phyloP scores from a whole-genome alignment of 1,140 invertebrate species.

The Leguminivora glycinivorella region DNA sequence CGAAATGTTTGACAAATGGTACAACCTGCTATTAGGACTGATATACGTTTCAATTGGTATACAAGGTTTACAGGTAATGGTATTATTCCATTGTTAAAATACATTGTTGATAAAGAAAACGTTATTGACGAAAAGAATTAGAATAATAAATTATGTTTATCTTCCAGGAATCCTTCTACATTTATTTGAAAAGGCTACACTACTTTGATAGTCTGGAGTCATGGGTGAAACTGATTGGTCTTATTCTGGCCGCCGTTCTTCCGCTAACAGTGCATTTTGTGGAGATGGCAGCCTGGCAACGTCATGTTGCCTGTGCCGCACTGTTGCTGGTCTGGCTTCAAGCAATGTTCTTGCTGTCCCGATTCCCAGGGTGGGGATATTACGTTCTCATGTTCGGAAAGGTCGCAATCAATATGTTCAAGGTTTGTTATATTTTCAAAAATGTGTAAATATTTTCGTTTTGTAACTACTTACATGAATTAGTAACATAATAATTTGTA shows the following conservation, averaged over 20 bases:
- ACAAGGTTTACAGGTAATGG: background rate
- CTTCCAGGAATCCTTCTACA: background rate
- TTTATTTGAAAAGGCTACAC: conserved; percentile 6
- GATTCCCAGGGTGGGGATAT: background rate
- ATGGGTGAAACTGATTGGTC: background rate
- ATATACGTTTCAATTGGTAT: conserved; percentile 1
- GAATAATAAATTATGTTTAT: background rate
- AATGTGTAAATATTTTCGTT: too few species aligned
- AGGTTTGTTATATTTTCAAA: background rate
- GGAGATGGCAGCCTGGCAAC: conserved; percentile 6
- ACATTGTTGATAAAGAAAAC: too few species aligned
- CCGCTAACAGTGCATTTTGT: background rate
- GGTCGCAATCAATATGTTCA: background rate
- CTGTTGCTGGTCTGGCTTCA: background rate
- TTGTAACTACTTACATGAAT: too few species aligned
- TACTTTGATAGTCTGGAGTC: background rate
- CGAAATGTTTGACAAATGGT: background rate
- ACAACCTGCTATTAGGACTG: background rate
- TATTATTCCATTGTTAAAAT: background rate
- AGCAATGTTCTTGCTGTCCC: background rate
- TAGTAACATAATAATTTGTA: too few species aligned
- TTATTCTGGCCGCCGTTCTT: background rate
- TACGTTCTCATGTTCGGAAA: background rate
- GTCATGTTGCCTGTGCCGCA: background rate
- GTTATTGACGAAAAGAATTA: background rate